A percentile compares a stretch with the other conserved stretches of the same genome.
Evolutionary conservation across 2,797 vertebrate genomes (phyloP).

Genomic region (Momotus momota): DNA sequence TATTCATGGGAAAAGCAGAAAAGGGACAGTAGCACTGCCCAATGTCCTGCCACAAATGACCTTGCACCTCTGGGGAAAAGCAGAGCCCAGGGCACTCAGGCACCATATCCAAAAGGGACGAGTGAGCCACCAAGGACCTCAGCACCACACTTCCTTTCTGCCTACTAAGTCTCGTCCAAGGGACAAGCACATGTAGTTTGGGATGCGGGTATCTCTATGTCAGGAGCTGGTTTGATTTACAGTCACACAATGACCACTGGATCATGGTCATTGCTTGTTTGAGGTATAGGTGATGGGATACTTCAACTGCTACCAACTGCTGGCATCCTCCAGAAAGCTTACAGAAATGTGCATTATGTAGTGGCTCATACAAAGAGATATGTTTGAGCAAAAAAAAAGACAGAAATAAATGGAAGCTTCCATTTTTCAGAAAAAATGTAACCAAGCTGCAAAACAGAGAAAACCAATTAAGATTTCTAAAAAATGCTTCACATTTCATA

Average conservation of each 20-base stretch:
- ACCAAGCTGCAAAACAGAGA: background rate
- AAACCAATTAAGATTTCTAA: background rate
- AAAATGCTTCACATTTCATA: background rate
- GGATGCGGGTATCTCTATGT: rapidly evolving
- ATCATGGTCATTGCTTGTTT: rapidly evolving
- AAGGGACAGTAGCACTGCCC: background rate
- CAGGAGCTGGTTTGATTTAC: background rate
- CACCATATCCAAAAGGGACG: background rate
- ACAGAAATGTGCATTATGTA: background rate
- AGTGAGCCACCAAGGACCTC: background rate
- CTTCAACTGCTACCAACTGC: background rate
- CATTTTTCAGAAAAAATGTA: background rate
- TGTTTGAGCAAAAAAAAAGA: background rate
- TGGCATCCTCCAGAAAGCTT: background rate
- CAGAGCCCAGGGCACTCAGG: rapidly evolving
- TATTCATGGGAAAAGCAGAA: background rate
- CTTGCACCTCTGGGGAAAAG: background rate
- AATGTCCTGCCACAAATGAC: background rate
- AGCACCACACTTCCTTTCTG: background rate
- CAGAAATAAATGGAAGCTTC: background rate
- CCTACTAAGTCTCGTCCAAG: background rate
- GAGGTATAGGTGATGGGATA: background rate
- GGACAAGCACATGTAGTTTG: background rate
- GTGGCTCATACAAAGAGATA: background rate
- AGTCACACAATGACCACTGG: background rate